Conservation (phyloP, 2,113 vertebrate genomes). For the Laterallus jamaicensis region DNA sequence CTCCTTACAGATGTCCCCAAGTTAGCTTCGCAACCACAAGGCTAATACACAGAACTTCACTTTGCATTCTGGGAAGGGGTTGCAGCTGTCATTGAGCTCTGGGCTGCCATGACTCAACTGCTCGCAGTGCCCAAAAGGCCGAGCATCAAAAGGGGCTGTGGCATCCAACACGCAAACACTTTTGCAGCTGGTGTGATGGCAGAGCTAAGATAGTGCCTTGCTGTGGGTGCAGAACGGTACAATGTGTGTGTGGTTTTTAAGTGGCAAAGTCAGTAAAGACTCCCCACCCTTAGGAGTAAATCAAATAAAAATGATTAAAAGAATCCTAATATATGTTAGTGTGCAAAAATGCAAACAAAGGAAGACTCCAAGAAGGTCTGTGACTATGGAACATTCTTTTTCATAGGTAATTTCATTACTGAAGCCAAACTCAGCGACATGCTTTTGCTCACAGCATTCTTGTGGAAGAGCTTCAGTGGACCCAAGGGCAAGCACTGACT, state of each 20-base stretch:
- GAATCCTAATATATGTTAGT: not conserved
- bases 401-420: not conserved
- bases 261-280: not conserved
- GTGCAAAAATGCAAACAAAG: not conserved
- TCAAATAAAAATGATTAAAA: not conserved
- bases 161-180: fast-evolving
- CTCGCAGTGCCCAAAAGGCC: not conserved
- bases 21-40: not conserved
- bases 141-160: not conserved
- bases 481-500: not conserved
- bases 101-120: not conserved
- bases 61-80: not conserved
- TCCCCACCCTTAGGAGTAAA: not conserved
- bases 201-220: not conserved
- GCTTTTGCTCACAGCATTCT: not conserved
- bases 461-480: not conserved
- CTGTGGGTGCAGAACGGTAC: not conserved
- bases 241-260: too few relatives aligned
- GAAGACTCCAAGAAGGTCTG: not conserved
- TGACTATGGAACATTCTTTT: not conserved
- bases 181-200: not conserved
- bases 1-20: fast-evolving
- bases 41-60: not conserved
- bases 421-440: not conserved
- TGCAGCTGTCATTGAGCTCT: not conserved